Evolutionary conservation across 2,797 vertebrate species (phyloP).

Genomic region (Tauraco hartlaubi): DNA sequence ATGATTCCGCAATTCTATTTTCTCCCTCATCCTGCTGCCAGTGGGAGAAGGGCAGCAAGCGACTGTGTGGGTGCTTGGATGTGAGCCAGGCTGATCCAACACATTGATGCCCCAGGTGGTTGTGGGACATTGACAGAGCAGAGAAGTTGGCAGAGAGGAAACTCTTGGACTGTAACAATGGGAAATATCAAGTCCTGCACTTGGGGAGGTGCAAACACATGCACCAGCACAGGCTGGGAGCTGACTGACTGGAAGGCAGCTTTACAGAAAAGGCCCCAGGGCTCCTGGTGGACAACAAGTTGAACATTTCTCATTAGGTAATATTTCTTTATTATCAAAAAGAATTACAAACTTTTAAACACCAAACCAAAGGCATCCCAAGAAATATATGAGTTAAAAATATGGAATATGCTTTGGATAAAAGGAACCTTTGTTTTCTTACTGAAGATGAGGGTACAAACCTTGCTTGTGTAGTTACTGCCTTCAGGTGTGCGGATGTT

Average conservation of each 20-base stretch:
- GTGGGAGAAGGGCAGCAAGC: not conserved
- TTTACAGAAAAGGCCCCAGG: not conserved
- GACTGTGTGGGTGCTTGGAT: not conserved
- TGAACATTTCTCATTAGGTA: not conserved
- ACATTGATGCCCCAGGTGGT: not conserved
- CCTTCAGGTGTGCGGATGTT: not conserved
- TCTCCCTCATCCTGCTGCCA: not conserved
- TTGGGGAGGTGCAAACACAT: not conserved
- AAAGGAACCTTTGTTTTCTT: not conserved
- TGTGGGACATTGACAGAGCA: not conserved
- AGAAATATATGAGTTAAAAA: not conserved
- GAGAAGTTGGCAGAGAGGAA: not conserved
- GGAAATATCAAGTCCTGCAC: not conserved
- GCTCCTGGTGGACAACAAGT: not conserved
- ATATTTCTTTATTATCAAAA: not conserved
- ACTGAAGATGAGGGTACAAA: not conserved
- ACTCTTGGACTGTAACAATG: not conserved
- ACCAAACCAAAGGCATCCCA: not conserved
- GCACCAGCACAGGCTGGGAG: not conserved
- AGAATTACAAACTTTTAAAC: not conserved
- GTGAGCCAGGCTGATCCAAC: not conserved
- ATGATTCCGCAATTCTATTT: not conserved
- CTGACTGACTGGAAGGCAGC: not conserved
- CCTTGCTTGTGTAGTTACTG: not conserved
- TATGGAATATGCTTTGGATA: not conserved